A percentile compares a stretch with the other conserved stretches of the same genome.
Evolutionary conservation across 2,797 vertebrate genomes (phyloP).

Genomic region (Erpetoichthys calabaricus): DNA sequence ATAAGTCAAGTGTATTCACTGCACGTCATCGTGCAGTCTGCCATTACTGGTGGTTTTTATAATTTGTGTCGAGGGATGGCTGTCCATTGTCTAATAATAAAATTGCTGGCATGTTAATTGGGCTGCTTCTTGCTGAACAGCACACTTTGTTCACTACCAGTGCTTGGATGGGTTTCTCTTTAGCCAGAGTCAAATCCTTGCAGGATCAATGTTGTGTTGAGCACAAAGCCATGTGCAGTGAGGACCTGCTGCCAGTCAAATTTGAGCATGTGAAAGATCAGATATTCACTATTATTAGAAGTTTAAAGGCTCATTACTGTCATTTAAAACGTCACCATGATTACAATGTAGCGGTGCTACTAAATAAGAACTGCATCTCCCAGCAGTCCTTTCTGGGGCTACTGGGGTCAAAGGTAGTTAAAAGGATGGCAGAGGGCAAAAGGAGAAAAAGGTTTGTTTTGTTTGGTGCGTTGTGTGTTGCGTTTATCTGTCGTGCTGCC

Average conservation of each 20-base stretch:
- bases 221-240: conserved; percentile 47
- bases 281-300: conserved; percentile 3
- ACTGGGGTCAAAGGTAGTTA: too few relatives aligned
- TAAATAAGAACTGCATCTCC: too few relatives aligned
- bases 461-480: too few relatives aligned
- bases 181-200: conserved; percentile 44
- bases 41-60: too few relatives aligned
- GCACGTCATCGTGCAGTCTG: too few relatives aligned
- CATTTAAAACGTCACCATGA: too few relatives aligned
- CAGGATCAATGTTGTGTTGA: conserved; percentile 51
- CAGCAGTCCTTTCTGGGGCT: too few relatives aligned
- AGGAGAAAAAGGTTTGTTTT: too few relatives aligned
- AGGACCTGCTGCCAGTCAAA: conserved; percentile 39
- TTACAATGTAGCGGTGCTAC: too few relatives aligned
- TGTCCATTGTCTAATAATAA: conserved; percentile 42
- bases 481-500: too few relatives aligned
- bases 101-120: conserved; percentile 54
- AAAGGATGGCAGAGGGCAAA: too few relatives aligned
- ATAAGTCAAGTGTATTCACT: too few relatives aligned
- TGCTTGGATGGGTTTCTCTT: conserved; percentile 62
- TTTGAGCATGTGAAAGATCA: conserved; percentile 45
- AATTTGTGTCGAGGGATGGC: conserved; percentile 35
- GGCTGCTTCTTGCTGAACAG: conserved; percentile 52
- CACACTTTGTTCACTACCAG: conserved; percentile 61
- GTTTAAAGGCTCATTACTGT: conserved; percentile 5